Conservation (phyloP, 2,113 vertebrate species). For the Lonchura striata region DNA sequence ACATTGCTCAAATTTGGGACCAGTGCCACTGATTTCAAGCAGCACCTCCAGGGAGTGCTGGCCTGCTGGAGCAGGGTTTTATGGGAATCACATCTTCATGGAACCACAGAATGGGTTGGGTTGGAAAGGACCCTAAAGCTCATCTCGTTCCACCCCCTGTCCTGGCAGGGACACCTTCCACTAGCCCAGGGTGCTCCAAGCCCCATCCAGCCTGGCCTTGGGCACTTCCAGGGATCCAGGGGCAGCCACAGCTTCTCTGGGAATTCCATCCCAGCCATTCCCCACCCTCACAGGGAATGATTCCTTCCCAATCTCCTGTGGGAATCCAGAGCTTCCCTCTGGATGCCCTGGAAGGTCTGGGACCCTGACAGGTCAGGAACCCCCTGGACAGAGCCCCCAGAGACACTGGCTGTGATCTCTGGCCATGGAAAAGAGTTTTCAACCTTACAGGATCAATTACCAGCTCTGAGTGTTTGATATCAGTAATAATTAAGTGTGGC, state of each 20-base stretch:
- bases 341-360: no score
- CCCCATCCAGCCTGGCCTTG: accelerated
- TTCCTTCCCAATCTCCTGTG: not conserved
- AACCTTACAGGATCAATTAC: no score
- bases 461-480: no score
- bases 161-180: not conserved
- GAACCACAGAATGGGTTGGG: not conserved
- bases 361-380: no score
- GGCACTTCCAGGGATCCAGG: not conserved
- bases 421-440: no score
- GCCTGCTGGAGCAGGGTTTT: not conserved
- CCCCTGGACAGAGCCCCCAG: no score
- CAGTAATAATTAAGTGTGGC: no score
- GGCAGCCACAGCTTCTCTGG: not conserved
- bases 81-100: not conserved
- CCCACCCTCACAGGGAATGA: accelerated
- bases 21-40: accelerated
- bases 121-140: not conserved
- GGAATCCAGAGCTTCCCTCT: no score
- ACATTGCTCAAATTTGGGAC: accelerated
- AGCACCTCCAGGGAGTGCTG: not conserved
- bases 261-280: not conserved
- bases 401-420: no score
- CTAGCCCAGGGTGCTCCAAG: accelerated
- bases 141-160: not conserved